Conservation (phyloP, 2,888 invertebrate species). For the Limnephilus lunatus region DNA sequence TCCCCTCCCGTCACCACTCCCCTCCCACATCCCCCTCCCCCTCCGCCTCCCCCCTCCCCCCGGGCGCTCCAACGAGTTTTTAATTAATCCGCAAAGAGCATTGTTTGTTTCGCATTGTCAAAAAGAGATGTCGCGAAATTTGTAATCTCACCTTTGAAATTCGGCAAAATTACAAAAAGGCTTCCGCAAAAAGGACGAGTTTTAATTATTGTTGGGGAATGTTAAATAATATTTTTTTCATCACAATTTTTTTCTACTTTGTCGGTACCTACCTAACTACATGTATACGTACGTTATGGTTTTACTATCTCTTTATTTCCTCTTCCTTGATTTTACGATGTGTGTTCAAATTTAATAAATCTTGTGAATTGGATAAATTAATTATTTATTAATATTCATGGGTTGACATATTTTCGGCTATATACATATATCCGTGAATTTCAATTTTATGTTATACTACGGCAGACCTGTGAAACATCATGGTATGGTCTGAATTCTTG, state of each 20-base stretch:
- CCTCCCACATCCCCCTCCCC: neutral
- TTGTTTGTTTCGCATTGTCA: constrained; percentile 65
- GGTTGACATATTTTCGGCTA: no score
- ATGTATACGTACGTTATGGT: no score
- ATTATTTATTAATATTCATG: no score
- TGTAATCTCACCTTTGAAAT: constrained; percentile 63
- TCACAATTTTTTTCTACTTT: neutral
- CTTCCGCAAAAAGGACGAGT: neutral
- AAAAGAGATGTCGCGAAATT: constrained; percentile 61
- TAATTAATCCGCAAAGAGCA: constrained; percentile 65
- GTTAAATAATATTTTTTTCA: neutral
- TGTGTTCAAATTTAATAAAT: no score
- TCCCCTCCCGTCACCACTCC: neutral
- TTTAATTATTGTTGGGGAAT: constrained; percentile 26
- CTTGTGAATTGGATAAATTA: no score
- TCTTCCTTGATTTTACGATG: no score
- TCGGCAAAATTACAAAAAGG: constrained; percentile 55
- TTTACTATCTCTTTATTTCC: no score
- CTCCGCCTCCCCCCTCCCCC: constrained; percentile 50
- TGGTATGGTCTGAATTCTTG: no score
- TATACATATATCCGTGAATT: no score
- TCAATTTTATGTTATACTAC: no score
- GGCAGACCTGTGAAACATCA: no score
- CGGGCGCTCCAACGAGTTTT: constrained; percentile 64
- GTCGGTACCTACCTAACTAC: no score